Evolutionary conservation across 2,888 invertebrate genomes (phyloP).

Genomic region (Drepanosiphum platanoidis): DNA sequence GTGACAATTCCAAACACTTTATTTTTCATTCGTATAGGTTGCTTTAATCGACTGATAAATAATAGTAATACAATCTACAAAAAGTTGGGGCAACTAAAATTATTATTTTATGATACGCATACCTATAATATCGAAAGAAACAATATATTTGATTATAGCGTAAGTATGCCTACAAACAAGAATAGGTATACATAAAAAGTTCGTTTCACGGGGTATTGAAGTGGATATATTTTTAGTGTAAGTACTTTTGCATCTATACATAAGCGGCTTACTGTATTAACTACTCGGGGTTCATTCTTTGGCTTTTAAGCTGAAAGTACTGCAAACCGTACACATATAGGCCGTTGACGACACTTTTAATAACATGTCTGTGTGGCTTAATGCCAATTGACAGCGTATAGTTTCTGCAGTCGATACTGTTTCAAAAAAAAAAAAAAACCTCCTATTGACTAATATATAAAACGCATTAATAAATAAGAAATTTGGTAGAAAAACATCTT

Average conservation of each 20-base stretch:
- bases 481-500: not conserved
- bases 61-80: too few relatives aligned
- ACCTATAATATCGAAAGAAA: too few relatives aligned
- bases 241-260: not conserved
- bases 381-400: constrained; percentile 39
- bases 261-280: constrained; percentile 52
- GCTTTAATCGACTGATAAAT: too few relatives aligned
- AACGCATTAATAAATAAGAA: not conserved
- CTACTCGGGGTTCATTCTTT: constrained; percentile 40
- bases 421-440: not conserved
- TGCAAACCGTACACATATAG: constrained; percentile 8
- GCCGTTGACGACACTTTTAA: constrained; percentile 48
- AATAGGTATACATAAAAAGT: not conserved
- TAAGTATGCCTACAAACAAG: too few relatives aligned
- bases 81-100: too few relatives aligned
- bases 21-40: too few relatives aligned
- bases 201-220: constrained; percentile 19
- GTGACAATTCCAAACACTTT: too few relatives aligned
- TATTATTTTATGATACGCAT: not conserved
- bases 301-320: constrained; percentile 48
- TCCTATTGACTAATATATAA: not conserved
- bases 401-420: not conserved
- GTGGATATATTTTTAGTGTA: constrained; percentile 41
- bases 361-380: constrained; percentile 35
- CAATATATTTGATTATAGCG: constrained; percentile 31